These are phyloP conservation scores for Anthopleura xanthogrammica DNA, from an alignment of 92 coral and sea anemone genomes.

Conservation along the genomic window DNA sequence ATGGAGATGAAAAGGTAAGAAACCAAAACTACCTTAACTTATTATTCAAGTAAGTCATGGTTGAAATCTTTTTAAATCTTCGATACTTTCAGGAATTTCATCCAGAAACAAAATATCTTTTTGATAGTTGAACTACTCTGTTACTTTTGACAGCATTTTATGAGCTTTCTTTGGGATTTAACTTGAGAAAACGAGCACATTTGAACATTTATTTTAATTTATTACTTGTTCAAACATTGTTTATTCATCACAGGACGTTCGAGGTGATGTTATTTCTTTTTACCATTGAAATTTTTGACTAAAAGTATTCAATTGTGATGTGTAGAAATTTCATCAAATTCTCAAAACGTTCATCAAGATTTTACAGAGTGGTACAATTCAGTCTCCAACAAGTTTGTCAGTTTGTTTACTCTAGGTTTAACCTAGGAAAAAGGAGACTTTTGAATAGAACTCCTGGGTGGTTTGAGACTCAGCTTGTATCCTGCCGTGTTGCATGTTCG, in stretches of 20 bases:
- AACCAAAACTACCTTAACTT: neutral
- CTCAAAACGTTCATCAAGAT: neutral
- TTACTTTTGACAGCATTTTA: neutral
- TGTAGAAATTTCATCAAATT: neutral
- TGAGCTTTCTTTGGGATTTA: neutral
- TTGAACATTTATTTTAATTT: neutral
- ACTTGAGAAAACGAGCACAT: neutral
- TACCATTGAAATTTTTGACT: neutral
- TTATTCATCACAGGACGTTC: neutral
- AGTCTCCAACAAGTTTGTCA: neutral
- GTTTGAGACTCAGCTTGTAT: neutral
- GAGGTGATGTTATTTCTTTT: neutral
- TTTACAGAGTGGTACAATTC: neutral
- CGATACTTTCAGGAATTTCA: neutral
- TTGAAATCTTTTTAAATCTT: neutral
- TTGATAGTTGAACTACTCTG: neutral
- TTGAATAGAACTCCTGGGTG: too few species aligned
- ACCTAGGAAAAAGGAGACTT: too few species aligned
- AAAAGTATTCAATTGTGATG: neutral
- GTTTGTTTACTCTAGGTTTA: neutral
- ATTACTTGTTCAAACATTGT: neutral
- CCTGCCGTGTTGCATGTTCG: neutral
- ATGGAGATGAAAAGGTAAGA: conserved; percentile 26
- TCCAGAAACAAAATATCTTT: neutral
- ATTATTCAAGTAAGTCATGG: neutral